These are phyloP conservation scores for Wiebesia pumilae DNA, from an alignment of 1,140 invertebrate species.

Conservation along the genomic window DNA sequence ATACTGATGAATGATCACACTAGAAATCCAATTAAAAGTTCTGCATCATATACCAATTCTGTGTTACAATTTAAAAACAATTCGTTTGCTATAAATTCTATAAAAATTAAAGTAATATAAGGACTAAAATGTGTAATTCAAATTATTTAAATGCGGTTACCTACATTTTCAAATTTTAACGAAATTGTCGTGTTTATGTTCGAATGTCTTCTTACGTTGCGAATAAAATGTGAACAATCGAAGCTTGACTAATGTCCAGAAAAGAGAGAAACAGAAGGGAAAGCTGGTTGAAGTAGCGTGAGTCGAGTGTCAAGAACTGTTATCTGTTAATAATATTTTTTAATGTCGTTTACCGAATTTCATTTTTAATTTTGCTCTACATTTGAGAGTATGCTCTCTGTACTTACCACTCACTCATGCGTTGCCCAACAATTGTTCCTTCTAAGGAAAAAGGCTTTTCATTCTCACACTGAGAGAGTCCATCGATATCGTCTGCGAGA, in stretches of 20 bases:
- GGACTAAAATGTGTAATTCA: background rate
- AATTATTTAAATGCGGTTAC: background rate
- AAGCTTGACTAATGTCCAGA: background rate
- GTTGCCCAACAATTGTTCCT: slow-evolving; percentile 69
- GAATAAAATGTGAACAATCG: background rate
- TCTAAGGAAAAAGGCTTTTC: slow-evolving; percentile 63
- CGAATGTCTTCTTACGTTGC: background rate
- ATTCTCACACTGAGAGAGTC: slow-evolving; percentile 60
- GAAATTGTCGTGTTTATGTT: background rate
- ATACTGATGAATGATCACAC: too few relatives aligned
- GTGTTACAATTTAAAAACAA: too few relatives aligned
- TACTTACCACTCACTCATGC: slow-evolving; percentile 75
- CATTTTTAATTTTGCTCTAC: slow-evolving; percentile 51
- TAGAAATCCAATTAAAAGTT: background rate
- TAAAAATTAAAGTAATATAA: background rate
- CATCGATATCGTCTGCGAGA: slow-evolving; percentile 27
- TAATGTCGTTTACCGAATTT: slow-evolving; percentile 36
- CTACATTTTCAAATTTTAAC: background rate
- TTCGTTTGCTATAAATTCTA: too few relatives aligned
- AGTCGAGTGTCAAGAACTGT: slow-evolving; percentile 66
- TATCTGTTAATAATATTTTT: slow-evolving; percentile 51
- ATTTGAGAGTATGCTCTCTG: slow-evolving; percentile 61
- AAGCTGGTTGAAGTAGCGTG: slow-evolving; percentile 61
- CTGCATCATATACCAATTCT: too few relatives aligned
- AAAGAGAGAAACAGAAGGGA: slow-evolving; percentile 35